Conservation (phyloP, 2,113 vertebrate species). For the Willisornis vidua region DNA sequence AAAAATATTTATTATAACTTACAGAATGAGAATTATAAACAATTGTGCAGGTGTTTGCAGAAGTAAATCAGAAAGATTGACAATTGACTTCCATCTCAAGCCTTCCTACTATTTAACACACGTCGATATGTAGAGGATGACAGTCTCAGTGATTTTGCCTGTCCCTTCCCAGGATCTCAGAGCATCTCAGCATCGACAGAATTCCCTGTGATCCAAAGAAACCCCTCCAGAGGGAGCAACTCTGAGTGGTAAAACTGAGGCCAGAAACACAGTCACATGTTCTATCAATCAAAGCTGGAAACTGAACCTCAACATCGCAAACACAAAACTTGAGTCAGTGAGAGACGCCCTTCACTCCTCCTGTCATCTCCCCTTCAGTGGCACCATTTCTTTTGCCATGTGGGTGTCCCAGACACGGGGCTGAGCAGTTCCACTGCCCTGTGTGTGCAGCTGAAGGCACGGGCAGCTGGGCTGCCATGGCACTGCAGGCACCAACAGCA, state of each 20-base stretch:
- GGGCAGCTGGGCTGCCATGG: background rate
- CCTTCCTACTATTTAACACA: background rate
- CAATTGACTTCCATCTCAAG: background rate
- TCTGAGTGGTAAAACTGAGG: background rate
- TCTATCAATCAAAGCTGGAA: background rate
- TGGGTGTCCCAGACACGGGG: background rate
- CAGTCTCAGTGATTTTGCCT: background rate
- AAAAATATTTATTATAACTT: background rate
- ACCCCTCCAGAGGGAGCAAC: background rate
- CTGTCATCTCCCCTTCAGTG: background rate
- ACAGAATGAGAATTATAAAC: background rate
- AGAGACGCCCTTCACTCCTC: background rate
- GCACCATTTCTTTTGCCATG: background rate
- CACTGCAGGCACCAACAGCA: background rate
- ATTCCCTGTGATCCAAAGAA: background rate
- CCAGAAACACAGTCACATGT: background rate
- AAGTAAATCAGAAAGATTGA: background rate
- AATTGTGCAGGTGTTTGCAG: background rate
- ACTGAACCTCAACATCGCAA: accelerated
- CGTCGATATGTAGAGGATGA: background rate
- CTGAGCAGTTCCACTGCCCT: background rate
- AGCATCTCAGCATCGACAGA: background rate
- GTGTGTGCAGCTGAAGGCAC: background rate
- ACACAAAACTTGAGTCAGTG: background rate
- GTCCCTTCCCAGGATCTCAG: background rate